Evolutionary conservation across 2,888 invertebrate genomes (phyloP).

Genomic region (Drosophila stalkeri): DNA sequence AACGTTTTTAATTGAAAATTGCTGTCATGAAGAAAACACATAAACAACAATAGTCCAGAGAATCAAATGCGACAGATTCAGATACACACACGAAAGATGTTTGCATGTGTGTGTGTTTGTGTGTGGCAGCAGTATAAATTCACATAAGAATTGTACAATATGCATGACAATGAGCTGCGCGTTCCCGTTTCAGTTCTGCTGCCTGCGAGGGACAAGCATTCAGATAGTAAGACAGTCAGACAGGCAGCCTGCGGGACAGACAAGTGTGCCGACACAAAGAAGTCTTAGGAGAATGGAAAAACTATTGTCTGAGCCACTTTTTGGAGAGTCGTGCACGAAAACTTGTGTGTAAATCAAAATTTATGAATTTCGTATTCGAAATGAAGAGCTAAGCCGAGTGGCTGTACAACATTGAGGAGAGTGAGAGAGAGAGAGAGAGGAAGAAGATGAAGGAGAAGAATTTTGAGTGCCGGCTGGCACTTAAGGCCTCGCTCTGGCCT

Average conservation of each 20-base stretch:
- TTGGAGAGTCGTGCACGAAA: constrained; percentile 56
- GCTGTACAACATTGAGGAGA: constrained; percentile 9
- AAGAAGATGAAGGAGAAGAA: constrained; percentile 11
- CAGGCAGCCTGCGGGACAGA: constrained; percentile 22
- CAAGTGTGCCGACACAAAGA: constrained; percentile 37
- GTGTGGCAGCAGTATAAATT: constrained; percentile 51
- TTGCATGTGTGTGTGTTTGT: not conserved
- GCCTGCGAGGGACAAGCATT: constrained; percentile 8
- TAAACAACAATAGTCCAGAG: constrained; percentile 66
- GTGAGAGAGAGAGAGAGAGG: not conserved
- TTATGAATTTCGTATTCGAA: constrained; percentile 69
- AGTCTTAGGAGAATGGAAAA: constrained; percentile 63
- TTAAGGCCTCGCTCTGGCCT: constrained; percentile 64
- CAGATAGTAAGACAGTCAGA: not conserved
- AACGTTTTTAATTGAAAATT: constrained; percentile 75
- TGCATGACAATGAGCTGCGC: constrained; percentile 74
- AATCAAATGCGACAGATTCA: constrained; percentile 61
- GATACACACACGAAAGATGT: constrained; percentile 16
- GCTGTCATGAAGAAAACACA: constrained; percentile 71
- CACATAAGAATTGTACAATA: constrained; percentile 79
- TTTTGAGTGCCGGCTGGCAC: constrained; percentile 57
- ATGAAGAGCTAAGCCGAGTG: constrained; percentile 55
- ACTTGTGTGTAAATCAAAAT: constrained; percentile 72
- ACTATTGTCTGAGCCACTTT: constrained; percentile 69
- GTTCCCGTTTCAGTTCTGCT: constrained; percentile 61